Conservation (phyloP, 2,888 invertebrate genomes). For the Barypeithes pellucidus region DNA sequence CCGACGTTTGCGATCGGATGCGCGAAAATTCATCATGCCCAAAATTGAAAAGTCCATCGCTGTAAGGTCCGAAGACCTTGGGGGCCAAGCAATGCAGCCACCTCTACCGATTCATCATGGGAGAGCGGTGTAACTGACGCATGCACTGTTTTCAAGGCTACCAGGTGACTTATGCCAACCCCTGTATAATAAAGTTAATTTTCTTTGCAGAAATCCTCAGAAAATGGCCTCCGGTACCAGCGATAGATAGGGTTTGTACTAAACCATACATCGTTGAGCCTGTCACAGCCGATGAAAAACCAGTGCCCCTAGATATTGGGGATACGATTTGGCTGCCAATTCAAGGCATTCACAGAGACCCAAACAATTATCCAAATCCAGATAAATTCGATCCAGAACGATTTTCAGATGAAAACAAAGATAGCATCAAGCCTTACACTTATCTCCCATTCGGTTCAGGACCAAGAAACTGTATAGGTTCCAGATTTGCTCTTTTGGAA, state of each 20-base stretch:
- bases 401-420: constrained; percentile 73
- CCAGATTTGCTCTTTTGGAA: neutral
- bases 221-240: constrained; percentile 59
- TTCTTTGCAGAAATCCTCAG: constrained; percentile 54
- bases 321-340: constrained; percentile 63
- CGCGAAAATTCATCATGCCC: too few relatives aligned
- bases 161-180: too few relatives aligned
- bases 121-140: too few relatives aligned
- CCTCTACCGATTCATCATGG: too few relatives aligned
- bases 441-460: constrained; percentile 70
- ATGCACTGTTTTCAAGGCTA: too few relatives aligned
- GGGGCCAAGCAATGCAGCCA: too few relatives aligned
- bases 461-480: neutral
- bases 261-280: constrained; percentile 68
- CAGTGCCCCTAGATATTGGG: constrained; percentile 55
- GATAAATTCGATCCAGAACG: constrained; percentile 65
- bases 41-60: too few relatives aligned
- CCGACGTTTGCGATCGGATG: too few relatives aligned
- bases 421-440: constrained; percentile 70
- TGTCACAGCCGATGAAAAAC: constrained; percentile 52
- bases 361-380: constrained; percentile 61
- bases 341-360: constrained; percentile 61
- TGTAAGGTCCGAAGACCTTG: too few relatives aligned
- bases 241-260: constrained; percentile 70
- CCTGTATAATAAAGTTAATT: too few relatives aligned